These are phyloP conservation scores for Sparidentex hasta DNA, from an alignment of 2,797 vertebrate species.

Conservation along the genomic window DNA sequence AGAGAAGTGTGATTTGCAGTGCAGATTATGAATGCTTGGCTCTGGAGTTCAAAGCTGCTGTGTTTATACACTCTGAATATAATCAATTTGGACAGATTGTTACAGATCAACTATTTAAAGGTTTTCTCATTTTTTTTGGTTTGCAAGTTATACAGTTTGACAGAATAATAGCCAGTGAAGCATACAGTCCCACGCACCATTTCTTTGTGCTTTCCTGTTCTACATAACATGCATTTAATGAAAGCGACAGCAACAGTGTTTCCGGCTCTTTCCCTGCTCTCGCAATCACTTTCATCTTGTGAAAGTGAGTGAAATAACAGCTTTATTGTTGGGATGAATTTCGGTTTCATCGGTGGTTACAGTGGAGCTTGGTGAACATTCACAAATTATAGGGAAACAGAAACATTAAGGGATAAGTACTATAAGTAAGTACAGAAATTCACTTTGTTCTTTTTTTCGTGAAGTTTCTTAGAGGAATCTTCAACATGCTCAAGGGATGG, in stretches of 20 bases:
- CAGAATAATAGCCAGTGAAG: not conserved
- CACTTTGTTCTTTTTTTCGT: constrained; percentile 18
- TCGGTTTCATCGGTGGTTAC: constrained; percentile 4
- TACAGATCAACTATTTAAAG: not conserved
- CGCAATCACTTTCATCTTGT: not conserved
- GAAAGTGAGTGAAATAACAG: constrained; percentile 7
- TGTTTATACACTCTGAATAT: not conserved
- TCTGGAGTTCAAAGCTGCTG: not conserved
- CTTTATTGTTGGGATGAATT: not conserved
- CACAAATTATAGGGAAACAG: constrained; percentile 5
- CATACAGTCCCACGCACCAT: not conserved
- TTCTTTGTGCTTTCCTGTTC: not conserved
- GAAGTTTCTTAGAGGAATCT: constrained; percentile 21
- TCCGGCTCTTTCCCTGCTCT: not conserved
- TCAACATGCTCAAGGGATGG: constrained; percentile 40
- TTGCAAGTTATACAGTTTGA: not conserved
- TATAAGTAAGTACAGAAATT: constrained; percentile 6
- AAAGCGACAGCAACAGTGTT: not conserved
- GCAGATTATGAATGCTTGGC: not conserved
- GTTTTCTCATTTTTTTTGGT: not conserved
- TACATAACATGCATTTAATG: not conserved
- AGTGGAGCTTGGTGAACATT: not conserved
- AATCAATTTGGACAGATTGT: not conserved
- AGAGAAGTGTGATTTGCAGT: not conserved
- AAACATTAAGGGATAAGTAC: constrained; percentile 20